Conservation (phyloP, 2,113 vertebrate genomes). For the Puntigrus tetrazona region DNA sequence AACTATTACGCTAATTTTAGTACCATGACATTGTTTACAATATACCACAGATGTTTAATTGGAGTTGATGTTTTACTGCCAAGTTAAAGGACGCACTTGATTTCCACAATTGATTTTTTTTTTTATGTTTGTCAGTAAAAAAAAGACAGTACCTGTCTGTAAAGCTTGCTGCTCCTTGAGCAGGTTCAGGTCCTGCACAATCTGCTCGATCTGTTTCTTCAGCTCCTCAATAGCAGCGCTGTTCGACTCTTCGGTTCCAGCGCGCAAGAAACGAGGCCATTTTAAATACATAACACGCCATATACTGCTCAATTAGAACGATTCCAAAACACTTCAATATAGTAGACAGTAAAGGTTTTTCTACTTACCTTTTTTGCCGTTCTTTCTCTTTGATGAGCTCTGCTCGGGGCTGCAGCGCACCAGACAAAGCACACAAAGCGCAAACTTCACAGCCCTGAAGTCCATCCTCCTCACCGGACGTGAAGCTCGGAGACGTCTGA, state of each 20-base stretch:
- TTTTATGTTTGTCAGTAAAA: too few relatives aligned
- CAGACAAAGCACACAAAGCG: conserved; percentile 78
- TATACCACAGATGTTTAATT: background rate
- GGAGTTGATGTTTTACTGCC: background rate
- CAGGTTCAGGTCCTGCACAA: conserved; percentile 83
- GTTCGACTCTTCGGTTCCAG: conserved; percentile 64
- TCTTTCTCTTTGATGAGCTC: conserved; percentile 63
- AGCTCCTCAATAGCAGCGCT: conserved; percentile 85
- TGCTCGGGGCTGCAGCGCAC: conserved; percentile 68
- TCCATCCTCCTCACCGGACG: conserved; percentile 70
- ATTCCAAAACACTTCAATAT: too few relatives aligned
- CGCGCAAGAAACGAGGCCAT: background rate
- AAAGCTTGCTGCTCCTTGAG: conserved; percentile 92
- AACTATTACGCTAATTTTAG: background rate
- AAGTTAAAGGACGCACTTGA: background rate
- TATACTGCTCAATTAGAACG: background rate
- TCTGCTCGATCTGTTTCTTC: conserved; percentile 81
- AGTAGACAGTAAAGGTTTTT: background rate
- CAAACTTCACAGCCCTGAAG: conserved; percentile 65
- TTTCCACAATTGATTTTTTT: background rate
- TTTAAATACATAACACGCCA: background rate
- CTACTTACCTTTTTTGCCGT: conserved; percentile 80
- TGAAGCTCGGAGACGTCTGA: background rate
- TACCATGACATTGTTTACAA: background rate
- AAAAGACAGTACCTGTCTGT: conserved; percentile 89